phyloP scores from a whole-genome alignment of 2,113 vertebrate genomes.

The Ceratotherium simum region DNA sequence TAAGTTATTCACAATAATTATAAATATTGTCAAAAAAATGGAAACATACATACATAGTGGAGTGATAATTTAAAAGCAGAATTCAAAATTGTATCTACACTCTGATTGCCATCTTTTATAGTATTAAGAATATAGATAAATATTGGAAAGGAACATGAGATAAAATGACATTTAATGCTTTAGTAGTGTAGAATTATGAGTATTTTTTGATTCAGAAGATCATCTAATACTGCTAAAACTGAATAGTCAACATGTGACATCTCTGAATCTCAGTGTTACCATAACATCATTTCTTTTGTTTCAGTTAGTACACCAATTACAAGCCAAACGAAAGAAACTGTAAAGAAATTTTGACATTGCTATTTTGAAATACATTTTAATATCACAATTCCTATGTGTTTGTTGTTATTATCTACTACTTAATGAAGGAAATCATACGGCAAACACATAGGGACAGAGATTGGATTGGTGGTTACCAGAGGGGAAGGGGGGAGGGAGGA shows the following conservation, averaged over 20 bases:
- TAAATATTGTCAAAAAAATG: conserved; percentile 44
- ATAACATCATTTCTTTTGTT: conserved; percentile 51
- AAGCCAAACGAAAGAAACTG: conserved; percentile 32
- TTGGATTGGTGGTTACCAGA: too few relatives aligned
- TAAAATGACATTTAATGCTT: conserved; percentile 50
- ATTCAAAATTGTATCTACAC: conserved; percentile 60
- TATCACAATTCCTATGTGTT: not conserved
- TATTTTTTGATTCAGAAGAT: conserved; percentile 50
- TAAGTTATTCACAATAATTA: conserved; percentile 64
- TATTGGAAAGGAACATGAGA: conserved; percentile 40
- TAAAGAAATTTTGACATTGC: not conserved
- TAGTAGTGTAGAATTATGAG: not conserved
- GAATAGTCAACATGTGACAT: not conserved
- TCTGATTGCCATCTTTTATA: conserved; percentile 63
- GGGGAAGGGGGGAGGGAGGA: too few relatives aligned
- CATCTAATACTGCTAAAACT: conserved; percentile 41
- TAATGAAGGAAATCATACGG: too few relatives aligned
- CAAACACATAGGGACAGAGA: too few relatives aligned
- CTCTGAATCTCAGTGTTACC: conserved; percentile 49
- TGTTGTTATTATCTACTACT: too few relatives aligned
- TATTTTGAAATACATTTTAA: conserved; percentile 53
- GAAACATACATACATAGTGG: conserved; percentile 5
- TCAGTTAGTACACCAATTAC: not conserved
- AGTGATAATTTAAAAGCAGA: conserved; percentile 40
- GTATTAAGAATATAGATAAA: conserved; percentile 34